Evolutionary conservation across 2,113 vertebrate species (phyloP), one percentile per base, ranked within the genome.

Genomic region (Acanthisitta chloris): DNA sequence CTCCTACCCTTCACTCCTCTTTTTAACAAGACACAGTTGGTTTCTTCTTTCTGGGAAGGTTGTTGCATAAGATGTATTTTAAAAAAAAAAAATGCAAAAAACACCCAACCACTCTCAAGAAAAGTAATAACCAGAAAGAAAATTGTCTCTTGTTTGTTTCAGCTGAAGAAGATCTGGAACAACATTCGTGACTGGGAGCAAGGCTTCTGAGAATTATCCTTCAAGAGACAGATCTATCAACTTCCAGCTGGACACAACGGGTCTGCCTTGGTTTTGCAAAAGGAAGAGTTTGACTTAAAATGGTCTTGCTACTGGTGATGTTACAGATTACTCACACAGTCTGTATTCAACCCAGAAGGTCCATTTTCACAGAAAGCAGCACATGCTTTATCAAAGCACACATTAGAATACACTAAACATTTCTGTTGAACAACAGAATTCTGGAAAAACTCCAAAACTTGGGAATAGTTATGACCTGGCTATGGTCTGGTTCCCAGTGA

Each of bases 1-100:
- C 91, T 87, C 52, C 46, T 58, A 86, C 19, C 31, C 64, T 88
- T 80, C 88, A 88, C 33, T 46, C 71, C 88, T 76, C 38, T 66
- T 87, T 83, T 91, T 88, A 91, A 82, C 66, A 87, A 91, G 70
- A 92, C 55, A 74, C 73, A 92, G 89, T 85, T 91, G 86, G 43
- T 92, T 94, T 76, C 70, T 43, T 83, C 65, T 78, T 96, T 79
- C 86, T 79, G 66, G 24, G 12, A 87, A 81, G 26, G 29, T 3
- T 81, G 82, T 92, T 95, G 83, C 82, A 18, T 90, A 94, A 95
- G 59, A 86, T 11, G 2, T 42, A 48, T 74, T 92, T 42, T 45
- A 21, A 24, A 0, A 6, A 62, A 43, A 19, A n/a, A 69, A 31
- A 74, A 86, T 17, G 26, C 5, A 23, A 59, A 67, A 58, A 88